These are phyloP conservation scores for Cheumatopsyche charites DNA, from an alignment of 1,140 invertebrate species.

Conservation along the genomic window DNA sequence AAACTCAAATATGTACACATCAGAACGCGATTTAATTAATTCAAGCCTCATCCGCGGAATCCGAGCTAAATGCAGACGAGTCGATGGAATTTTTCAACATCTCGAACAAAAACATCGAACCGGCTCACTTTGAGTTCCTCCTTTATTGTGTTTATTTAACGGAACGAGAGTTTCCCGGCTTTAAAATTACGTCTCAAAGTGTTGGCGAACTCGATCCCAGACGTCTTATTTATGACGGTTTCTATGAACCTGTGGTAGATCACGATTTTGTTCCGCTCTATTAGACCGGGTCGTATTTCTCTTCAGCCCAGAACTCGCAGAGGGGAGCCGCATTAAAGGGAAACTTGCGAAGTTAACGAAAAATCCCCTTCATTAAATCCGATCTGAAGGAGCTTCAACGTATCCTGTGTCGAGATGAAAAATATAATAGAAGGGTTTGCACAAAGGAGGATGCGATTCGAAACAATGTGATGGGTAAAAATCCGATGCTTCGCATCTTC, in stretches of 20 bases:
- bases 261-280: constrained; percentile 21
- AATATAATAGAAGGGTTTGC: no score
- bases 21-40: no score
- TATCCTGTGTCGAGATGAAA: no score
- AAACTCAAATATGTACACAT: not conserved
- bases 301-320: not conserved
- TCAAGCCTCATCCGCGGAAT: no score
- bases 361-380: constrained; percentile 26
- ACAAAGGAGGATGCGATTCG: no score
- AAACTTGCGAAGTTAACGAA: constrained; percentile 25
- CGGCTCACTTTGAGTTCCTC: no score
- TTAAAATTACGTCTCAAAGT: constrained; percentile 18
- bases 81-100: no score
- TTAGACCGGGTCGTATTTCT: constrained; percentile 21
- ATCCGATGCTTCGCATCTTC: no score
- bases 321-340: not conserved
- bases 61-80: no score
- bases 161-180: not conserved
- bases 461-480: no score
- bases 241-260: not conserved
- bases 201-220: constrained; percentile 12
- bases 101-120: no score
- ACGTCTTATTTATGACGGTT: constrained; percentile 23
- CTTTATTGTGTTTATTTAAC: constrained; percentile 13
- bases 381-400: not conserved